Conservation (phyloP, 1,140 invertebrate genomes). For the Zaprionus africanus region DNA sequence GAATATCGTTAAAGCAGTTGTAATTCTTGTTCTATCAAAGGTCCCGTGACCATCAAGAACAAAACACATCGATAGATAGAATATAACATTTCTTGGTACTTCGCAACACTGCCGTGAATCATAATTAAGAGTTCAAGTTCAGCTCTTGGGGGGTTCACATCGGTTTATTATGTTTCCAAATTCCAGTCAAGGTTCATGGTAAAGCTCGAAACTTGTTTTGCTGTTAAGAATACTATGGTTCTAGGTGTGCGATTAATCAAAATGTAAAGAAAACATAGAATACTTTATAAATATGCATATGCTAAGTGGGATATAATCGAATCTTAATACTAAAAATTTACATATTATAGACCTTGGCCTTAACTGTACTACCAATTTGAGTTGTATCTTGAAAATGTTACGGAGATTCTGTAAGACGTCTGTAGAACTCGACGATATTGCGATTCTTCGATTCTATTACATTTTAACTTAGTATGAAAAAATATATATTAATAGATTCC, state of each 20-base stretch:
- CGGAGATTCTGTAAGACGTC: neutral
- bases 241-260: constrained; percentile 40
- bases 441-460: constrained; percentile 15
- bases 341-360: constrained; percentile 3
- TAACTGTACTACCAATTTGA: neutral
- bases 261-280: neutral
- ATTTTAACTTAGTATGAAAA: constrained; percentile 44
- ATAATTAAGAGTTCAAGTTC: constrained; percentile 33
- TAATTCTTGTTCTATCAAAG: constrained; percentile 18
- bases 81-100: constrained; percentile 3
- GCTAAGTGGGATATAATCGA: neutral
- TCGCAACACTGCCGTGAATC: constrained; percentile 14
- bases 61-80: neutral
- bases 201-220: constrained; percentile 46
- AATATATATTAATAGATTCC: constrained; percentile 52
- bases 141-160: neutral
- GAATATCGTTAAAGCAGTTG: constrained; percentile 10
- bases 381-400: neutral
- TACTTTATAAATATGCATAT: neutral
- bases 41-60: neutral
- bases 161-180: neutral
- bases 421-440: neutral
- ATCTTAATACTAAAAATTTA: neutral
- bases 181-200: constrained; percentile 17
- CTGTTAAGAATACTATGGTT: constrained; percentile 26